phyloP scores from a whole-genome alignment of 2,888 invertebrate genomes.

The Agapetus fuscipes region DNA sequence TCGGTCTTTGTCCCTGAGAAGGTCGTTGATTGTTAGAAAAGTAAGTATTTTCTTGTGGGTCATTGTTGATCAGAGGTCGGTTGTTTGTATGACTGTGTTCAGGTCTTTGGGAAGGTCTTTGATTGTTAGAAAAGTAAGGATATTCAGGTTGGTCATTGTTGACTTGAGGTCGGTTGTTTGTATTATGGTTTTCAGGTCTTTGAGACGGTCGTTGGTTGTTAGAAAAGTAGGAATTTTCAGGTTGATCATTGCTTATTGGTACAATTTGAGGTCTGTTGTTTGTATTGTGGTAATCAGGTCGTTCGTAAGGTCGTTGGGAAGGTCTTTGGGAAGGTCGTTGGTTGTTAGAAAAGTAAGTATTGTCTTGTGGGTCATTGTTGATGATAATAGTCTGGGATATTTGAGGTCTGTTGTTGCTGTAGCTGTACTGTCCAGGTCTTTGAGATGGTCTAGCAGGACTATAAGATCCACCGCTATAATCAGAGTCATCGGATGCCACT shows the following conservation, averaged over 20 bases:
- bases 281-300: conserved; percentile 36
- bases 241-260: too few species aligned
- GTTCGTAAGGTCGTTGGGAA: conserved; percentile 1
- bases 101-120: neutral
- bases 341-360: too few species aligned
- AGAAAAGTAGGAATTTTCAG: too few species aligned
- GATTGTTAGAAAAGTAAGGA: neutral
- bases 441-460: too few species aligned
- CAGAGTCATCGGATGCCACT: conserved; percentile 1
- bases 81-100: too few species aligned
- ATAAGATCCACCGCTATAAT: neutral
- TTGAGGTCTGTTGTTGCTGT: too few species aligned
- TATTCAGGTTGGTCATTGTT: too few species aligned
- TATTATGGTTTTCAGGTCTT: conserved; percentile 29
- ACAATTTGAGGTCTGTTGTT: conserved; percentile 29
- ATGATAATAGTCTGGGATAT: too few species aligned
- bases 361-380: neutral
- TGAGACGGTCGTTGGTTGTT: neutral
- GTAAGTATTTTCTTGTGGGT: neutral
- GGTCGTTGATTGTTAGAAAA: neutral
- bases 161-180: conserved; percentile 31
- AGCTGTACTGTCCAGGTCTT: too few species aligned
- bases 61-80: neutral
- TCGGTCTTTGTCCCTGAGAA: neutral
- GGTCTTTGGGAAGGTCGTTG: neutral